Conservation (phyloP, 2,888 invertebrate genomes). For the Tenthredo scrophulariae region DNA sequence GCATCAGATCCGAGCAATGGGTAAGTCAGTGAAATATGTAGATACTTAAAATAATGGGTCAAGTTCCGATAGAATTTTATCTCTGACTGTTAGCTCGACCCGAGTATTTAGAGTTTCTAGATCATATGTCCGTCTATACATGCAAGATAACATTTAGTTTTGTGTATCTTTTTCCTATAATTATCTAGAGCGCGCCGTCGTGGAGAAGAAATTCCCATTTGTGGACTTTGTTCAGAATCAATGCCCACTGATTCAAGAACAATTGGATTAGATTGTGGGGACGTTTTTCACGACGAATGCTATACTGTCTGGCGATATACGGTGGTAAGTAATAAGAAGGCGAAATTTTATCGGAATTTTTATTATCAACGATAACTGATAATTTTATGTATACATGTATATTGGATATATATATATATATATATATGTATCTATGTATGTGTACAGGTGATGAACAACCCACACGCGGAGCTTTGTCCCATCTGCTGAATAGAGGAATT, state of each 20-base stretch:
- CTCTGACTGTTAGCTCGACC: no score
- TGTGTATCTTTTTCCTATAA: background rate
- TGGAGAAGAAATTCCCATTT: background rate
- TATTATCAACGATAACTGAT: background rate
- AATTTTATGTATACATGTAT: background rate
- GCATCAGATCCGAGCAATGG: background rate
- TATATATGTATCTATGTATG: background rate
- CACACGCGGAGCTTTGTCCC: background rate
- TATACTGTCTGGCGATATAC: slow-evolving; percentile 15
- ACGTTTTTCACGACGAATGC: slow-evolving; percentile 29
- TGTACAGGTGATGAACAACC: background rate
- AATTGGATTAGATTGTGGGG: background rate
- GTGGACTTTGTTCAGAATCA: background rate
- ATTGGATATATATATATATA: no score
- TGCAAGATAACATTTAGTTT: background rate
- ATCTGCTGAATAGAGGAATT: background rate
- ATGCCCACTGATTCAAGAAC: background rate
- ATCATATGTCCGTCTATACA: background rate
- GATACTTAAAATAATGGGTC: background rate
- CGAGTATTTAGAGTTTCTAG: no score
- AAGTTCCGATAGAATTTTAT: background rate
- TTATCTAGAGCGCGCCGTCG: background rate
- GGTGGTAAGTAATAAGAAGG: background rate
- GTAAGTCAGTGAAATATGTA: background rate
- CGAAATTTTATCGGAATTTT: background rate